Percentiles rank a stretch among this genome's conserved stretches.
These are phyloP conservation scores for Mechanitis messenoides DNA, from an alignment of 2,888 invertebrate genomes.

Conservation along the genomic window DNA sequence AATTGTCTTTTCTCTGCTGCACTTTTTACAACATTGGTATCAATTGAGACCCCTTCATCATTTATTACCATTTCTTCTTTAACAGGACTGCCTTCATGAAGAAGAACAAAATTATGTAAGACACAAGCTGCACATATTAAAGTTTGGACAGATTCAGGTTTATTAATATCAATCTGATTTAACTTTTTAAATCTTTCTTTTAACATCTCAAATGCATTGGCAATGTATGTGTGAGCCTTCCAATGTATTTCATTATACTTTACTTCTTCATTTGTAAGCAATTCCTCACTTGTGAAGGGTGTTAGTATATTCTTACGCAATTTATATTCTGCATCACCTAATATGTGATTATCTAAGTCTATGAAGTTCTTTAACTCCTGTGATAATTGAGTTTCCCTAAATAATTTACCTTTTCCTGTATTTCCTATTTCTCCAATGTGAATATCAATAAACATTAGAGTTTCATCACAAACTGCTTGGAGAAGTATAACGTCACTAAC, in stretches of 20 bases:
- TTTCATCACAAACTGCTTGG: conserved; percentile 69
- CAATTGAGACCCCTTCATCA: conserved; percentile 60
- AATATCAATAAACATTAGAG: conserved; percentile 58
- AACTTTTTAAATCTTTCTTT: conserved; percentile 59
- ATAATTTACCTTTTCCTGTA: conserved; percentile 55
- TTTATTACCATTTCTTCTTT: conserved; percentile 56
- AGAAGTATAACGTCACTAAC: conserved; percentile 52
- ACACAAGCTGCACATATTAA: conserved; percentile 60
- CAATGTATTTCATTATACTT: conserved; percentile 67
- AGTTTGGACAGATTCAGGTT: conserved; percentile 48
- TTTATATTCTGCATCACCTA: conserved; percentile 63
- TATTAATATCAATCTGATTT: conserved; percentile 54
- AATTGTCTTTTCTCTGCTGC: conserved; percentile 64
- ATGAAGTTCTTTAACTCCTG: conserved; percentile 56
- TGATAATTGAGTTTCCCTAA: conserved; percentile 53
- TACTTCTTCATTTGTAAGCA: conserved; percentile 65
- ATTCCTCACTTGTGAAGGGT: conserved; percentile 60
- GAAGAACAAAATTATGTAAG: conserved; percentile 63
- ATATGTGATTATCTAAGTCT: conserved; percentile 64
- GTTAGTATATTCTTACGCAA: conserved; percentile 59
- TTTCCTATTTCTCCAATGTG: conserved; percentile 56
- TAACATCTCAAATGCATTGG: conserved; percentile 60
- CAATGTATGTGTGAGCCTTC: conserved; percentile 59
- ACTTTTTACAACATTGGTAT: conserved; percentile 55
- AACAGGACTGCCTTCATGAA: conserved; percentile 59